Evolutionary conservation across 2,888 invertebrate genomes (phyloP).

Genomic region (Phortica okadai): DNA sequence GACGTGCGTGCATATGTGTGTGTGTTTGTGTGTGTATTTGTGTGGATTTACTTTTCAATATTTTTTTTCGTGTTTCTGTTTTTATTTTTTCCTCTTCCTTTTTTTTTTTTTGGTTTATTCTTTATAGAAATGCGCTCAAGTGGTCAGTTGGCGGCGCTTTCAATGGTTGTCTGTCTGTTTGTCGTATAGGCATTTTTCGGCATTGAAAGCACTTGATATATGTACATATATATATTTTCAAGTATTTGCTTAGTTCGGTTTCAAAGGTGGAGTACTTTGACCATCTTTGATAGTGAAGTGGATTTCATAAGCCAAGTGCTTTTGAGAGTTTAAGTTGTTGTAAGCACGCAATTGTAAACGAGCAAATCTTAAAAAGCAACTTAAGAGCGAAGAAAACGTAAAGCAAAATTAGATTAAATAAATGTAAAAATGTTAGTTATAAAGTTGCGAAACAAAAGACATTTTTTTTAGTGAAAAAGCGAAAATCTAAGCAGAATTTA

Average conservation of each 20-base stretch:
- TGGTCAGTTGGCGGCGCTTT: background rate
- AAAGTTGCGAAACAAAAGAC: too few species aligned
- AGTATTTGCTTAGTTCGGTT: background rate
- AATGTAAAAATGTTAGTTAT: too few species aligned
- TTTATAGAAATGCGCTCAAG: background rate
- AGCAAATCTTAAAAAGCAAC: too few species aligned
- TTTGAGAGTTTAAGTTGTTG: too few species aligned
- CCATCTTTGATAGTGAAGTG: background rate
- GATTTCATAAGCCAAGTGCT: background rate
- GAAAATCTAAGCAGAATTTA: too few species aligned
- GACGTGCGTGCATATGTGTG: background rate
- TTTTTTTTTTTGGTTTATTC: slow-evolving; percentile 4
- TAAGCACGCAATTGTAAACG: too few species aligned
- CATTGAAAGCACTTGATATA: slow-evolving; percentile 6
- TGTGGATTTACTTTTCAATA: background rate
- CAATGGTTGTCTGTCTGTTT: slow-evolving; percentile 9
- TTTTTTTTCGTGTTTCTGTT: background rate
- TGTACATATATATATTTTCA: background rate
- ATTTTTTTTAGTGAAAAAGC: too few species aligned
- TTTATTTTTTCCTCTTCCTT: background rate
- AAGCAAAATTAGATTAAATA: too few species aligned
- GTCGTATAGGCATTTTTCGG: slow-evolving; percentile 17
- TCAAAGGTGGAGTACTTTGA: background rate
- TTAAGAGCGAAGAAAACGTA: too few species aligned
- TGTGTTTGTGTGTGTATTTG: background rate